Conservation (phyloP, 2,797 vertebrate genomes). For the Siniperca undulata region DNA sequence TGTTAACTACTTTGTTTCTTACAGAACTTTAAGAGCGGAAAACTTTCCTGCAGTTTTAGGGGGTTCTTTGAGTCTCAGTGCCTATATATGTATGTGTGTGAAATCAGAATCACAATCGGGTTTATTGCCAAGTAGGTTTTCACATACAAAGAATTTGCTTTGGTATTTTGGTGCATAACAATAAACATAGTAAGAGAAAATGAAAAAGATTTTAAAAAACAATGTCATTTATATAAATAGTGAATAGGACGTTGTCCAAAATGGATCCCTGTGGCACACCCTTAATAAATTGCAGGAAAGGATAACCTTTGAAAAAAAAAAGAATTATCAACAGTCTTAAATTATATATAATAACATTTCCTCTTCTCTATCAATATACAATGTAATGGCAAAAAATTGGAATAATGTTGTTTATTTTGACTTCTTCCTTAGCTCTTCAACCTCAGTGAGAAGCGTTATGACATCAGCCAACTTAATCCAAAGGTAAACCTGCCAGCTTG, state of each 20-base stretch:
- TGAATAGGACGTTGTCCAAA: too few relatives aligned
- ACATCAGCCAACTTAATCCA: constrained; percentile 92
- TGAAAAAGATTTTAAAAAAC: too few relatives aligned
- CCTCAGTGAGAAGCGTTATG: constrained; percentile 94
- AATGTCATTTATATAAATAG: too few relatives aligned
- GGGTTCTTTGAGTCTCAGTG: neutral
- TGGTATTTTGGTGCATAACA: too few relatives aligned
- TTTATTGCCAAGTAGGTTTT: too few relatives aligned
- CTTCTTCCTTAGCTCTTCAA: constrained; percentile 91
- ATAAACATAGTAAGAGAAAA: too few relatives aligned
- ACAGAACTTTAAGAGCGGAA: neutral
- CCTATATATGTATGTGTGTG: neutral
- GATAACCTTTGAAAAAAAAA: neutral
- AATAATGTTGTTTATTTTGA: neutral
- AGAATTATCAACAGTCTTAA: neutral
- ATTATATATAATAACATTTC: neutral
- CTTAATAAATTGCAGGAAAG: too few relatives aligned
- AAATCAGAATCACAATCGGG: neutral
- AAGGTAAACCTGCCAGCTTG: constrained; percentile 86
- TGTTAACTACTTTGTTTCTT: neutral
- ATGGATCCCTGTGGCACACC: too few relatives aligned
- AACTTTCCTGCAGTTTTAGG: neutral
- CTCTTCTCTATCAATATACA: neutral
- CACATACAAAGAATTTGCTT: too few relatives aligned
- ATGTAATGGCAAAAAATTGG: neutral